These are phyloP conservation scores for Zaprionus ghesquierei DNA, from an alignment of 1,140 invertebrate species.

Conservation along the genomic window DNA sequence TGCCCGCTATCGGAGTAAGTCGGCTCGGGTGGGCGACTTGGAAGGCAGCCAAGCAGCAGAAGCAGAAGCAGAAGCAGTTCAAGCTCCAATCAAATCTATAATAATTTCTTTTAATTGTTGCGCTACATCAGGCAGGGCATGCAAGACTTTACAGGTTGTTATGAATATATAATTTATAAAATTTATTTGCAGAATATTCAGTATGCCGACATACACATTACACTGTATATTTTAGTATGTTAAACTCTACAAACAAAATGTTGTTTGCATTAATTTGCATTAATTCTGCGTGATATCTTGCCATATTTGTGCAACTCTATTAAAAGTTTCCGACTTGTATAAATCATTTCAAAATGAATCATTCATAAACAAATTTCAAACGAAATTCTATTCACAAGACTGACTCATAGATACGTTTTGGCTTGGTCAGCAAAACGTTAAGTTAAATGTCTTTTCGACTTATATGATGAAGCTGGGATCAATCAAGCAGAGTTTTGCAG, in stretches of 20 bases:
- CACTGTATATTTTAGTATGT: not conserved
- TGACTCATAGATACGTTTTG: not conserved
- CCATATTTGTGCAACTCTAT: not conserved
- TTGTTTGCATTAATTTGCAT: not conserved
- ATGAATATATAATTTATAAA: no score
- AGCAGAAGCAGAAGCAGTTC: slow-evolving; percentile 36
- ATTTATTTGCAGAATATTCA: no score
- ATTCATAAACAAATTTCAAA: slow-evolving; percentile 2
- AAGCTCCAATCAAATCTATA: slow-evolving; percentile 72
- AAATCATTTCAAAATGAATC: not conserved
- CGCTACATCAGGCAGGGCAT: slow-evolving; percentile 32
- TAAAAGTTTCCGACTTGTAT: not conserved
- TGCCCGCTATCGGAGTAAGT: not conserved
- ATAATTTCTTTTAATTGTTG: slow-evolving; percentile 76
- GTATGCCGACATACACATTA: not conserved
- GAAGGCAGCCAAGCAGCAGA: slow-evolving; percentile 48
- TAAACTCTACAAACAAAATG: not conserved
- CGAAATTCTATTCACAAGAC: not conserved
- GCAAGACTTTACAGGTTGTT: not conserved
- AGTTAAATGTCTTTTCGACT: slow-evolving; percentile 1
- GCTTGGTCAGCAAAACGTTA: slow-evolving; percentile 6
- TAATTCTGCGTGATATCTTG: not conserved
- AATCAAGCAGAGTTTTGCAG: slow-evolving; percentile 9
- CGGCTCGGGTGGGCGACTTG: slow-evolving; percentile 49
- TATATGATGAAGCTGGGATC: not conserved